phyloP scores from a whole-genome alignment of 1,140 invertebrate species.

The Heterodera schachtii region DNA sequence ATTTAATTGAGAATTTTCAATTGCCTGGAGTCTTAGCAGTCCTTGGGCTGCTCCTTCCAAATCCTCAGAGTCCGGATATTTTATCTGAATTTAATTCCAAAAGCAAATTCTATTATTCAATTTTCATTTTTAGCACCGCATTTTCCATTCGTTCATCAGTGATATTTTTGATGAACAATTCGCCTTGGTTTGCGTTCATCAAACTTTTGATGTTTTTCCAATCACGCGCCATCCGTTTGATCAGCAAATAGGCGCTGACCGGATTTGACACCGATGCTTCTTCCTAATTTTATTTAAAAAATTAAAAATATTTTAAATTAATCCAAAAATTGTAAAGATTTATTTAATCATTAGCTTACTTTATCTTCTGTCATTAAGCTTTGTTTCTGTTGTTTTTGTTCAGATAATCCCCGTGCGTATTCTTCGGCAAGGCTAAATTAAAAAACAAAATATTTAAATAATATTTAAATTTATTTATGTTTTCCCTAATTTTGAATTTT shows the following conservation, averaged over 20 bases:
- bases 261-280: slow-evolving; percentile 33
- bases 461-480: no score
- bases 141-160: slow-evolving; percentile 44
- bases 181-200: slow-evolving; percentile 49
- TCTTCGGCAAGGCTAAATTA: slow-evolving; percentile 32
- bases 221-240: slow-evolving; percentile 47
- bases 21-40: slow-evolving; percentile 85
- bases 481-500: neutral
- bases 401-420: slow-evolving; percentile 19
- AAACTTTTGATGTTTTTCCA: slow-evolving; percentile 47
- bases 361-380: no score
- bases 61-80: slow-evolving; percentile 72
- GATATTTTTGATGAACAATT: slow-evolving; percentile 55
- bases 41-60: slow-evolving; percentile 89
- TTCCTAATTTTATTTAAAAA: slow-evolving; percentile 29
- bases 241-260: slow-evolving; percentile 51
- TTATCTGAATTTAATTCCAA: slow-evolving; percentile 37
- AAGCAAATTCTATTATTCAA: no score
- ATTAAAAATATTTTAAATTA: neutral
- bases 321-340: no score
- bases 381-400: neutral
- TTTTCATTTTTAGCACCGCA: slow-evolving; percentile 31
- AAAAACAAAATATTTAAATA: no score
- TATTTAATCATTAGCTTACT: no score
- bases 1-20: neutral